Evolutionary conservation across 2,888 invertebrate species (phyloP).

Genomic region (Pemphredon lugubris): DNA sequence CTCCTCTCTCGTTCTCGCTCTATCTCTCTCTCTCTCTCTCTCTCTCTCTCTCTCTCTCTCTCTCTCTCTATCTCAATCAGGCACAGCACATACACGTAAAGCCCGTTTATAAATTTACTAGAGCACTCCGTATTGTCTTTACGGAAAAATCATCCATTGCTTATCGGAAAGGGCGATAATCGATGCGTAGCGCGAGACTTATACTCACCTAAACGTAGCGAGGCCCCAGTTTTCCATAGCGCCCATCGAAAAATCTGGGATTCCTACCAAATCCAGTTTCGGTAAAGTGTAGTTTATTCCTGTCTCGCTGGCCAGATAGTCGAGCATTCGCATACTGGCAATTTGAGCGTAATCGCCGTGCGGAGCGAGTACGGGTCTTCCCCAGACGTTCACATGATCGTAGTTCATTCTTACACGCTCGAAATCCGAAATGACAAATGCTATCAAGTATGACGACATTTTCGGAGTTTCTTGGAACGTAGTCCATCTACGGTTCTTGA

Average conservation of each 20-base stretch:
- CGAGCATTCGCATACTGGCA: constrained; percentile 80
- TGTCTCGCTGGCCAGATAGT: constrained; percentile 82
- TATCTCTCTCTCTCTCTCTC: no score
- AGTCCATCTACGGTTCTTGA: constrained; percentile 74
- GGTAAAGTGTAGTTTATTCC: constrained; percentile 86
- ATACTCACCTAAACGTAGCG: constrained; percentile 84
- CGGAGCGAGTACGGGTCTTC: constrained; percentile 57
- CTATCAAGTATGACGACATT: constrained; percentile 93
- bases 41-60: no score
- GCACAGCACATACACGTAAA: no score
- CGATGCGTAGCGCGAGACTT: background rate
- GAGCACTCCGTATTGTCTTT: background rate
- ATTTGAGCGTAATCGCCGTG: constrained; percentile 73
- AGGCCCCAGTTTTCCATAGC: constrained; percentile 98
- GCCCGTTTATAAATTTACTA: no score
- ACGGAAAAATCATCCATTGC: background rate
- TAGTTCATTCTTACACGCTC: constrained; percentile 74
- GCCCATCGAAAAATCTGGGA: constrained; percentile 91
- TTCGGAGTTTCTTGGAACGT: constrained; percentile 88
- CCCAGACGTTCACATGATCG: constrained; percentile 81
- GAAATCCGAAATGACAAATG: constrained; percentile 87
- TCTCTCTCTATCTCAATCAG: no score
- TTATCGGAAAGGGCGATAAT: no score
- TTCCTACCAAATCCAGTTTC: constrained; percentile 91
- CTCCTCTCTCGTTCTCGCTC: no score